Conservation (phyloP, 1,140 invertebrate genomes). For the Drosophila tristis region DNA sequence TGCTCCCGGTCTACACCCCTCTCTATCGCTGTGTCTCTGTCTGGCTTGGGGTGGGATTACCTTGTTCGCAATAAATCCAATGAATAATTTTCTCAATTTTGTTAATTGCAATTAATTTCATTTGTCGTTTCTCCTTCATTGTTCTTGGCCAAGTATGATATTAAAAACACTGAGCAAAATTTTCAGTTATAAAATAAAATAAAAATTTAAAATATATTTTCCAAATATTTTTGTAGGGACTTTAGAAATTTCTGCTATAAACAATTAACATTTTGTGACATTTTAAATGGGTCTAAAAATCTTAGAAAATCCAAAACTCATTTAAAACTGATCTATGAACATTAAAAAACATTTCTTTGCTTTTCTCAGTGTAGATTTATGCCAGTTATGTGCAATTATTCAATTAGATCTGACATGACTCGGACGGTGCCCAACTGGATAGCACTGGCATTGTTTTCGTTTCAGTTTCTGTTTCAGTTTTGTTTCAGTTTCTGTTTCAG, state of each 20-base stretch:
- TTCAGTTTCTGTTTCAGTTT: conserved; percentile 23
- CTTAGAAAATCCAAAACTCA: too few relatives aligned
- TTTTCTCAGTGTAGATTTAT: conserved; percentile 8
- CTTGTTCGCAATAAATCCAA: conserved; percentile 40
- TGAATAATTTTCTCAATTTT: conserved; percentile 53
- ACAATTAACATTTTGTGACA: too few relatives aligned
- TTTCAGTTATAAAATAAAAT: too few relatives aligned
- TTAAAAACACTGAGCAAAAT: not conserved
- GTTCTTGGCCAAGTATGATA: conserved; percentile 38
- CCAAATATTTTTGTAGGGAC: too few relatives aligned
- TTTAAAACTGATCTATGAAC: too few relatives aligned
- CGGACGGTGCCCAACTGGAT: conserved; percentile 36
- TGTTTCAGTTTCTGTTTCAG: conserved; percentile 5
- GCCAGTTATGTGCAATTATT: conserved; percentile 47
- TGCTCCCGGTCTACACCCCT: not conserved
- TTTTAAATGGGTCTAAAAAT: too few relatives aligned
- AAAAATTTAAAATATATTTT: too few relatives aligned
- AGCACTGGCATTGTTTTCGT: conserved; percentile 59
- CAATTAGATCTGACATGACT: conserved; percentile 45
- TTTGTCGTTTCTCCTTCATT: conserved; percentile 60
- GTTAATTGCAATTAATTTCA: conserved; percentile 51
- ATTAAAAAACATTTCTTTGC: too few relatives aligned
- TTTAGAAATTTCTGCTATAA: too few relatives aligned
- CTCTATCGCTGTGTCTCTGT: not conserved
- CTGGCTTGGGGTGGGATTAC: conserved; percentile 18